Evolutionary conservation across 2,888 invertebrate genomes (phyloP).

Genomic region (Liposcelis brunnea): DNA sequence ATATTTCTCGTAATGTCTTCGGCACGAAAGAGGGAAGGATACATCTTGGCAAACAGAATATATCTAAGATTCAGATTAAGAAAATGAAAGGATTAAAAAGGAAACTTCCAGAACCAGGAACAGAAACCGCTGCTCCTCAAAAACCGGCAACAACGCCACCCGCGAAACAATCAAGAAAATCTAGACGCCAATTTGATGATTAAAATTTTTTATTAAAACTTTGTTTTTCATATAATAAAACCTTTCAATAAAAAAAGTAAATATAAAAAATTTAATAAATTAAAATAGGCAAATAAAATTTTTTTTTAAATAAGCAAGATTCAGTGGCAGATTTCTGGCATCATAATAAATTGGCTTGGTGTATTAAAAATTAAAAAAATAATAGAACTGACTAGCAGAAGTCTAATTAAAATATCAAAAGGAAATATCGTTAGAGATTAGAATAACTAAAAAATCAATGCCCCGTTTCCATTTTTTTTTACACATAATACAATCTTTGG

Average conservation of each 20-base stretch:
- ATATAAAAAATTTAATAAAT: conserved; percentile 2
- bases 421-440: too few species aligned
- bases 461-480: too few species aligned
- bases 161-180: too few species aligned
- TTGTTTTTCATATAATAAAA: not conserved
- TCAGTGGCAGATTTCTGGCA: too few species aligned
- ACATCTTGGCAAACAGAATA: conserved; percentile 81
- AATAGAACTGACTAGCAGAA: too few species aligned
- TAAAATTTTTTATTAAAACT: too few species aligned
- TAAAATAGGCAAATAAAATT: conserved; percentile 7
- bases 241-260: conserved; percentile 5
- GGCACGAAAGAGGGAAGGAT: conserved; percentile 82
- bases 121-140: conserved; percentile 25
- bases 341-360: too few species aligned
- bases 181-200: too few species aligned
- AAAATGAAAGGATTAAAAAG: conserved; percentile 81
- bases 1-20: conserved; percentile 68
- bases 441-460: too few species aligned
- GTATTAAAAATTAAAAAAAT: too few species aligned
- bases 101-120: conserved; percentile 44
- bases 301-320: conserved; percentile 9
- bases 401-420: too few species aligned
- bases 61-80: conserved; percentile 68
- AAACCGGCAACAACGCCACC: not conserved
- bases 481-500: too few species aligned